Conservation (phyloP, 2,113 vertebrate species). For the Phainopepla nitens region DNA sequence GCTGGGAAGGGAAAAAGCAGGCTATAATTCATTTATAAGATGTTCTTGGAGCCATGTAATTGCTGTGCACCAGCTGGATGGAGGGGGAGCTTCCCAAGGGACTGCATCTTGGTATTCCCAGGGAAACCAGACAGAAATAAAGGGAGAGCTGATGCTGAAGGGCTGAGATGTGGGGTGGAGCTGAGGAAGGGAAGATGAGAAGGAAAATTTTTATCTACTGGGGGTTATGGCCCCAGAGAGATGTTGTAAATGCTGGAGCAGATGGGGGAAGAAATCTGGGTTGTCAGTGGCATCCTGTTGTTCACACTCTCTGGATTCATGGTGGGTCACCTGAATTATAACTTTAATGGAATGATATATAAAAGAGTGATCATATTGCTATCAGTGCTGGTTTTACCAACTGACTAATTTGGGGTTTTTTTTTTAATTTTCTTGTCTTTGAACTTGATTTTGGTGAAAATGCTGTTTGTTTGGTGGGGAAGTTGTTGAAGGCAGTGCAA, state of each 20-base stretch:
- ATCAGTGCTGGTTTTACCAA: neutral
- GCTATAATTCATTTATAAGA: conserved; percentile 53
- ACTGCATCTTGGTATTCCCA: neutral
- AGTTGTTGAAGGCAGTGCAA: neutral
- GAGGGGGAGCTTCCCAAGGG: neutral
- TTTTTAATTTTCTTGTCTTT: neutral
- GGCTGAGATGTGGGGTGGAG: neutral
- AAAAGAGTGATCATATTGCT: neutral
- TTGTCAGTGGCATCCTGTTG: neutral
- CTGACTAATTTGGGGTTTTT: neutral
- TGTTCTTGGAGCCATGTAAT: neutral
- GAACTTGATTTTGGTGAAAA: neutral
- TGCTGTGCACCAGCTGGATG: neutral
- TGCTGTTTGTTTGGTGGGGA: neutral
- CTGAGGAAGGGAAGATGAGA: neutral
- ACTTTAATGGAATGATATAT: neutral
- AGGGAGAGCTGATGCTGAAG: neutral
- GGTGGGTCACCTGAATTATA: neutral
- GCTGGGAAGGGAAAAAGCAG: neutral
- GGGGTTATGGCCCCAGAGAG: neutral
- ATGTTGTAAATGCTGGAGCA: neutral
- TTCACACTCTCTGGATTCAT: neutral
- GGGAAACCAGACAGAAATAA: neutral
- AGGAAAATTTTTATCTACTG: neutral
- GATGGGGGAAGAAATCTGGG: neutral